These are phyloP conservation scores for Prionace glauca DNA, from an alignment of 2,797 vertebrate species.

Conservation along the genomic window DNA sequence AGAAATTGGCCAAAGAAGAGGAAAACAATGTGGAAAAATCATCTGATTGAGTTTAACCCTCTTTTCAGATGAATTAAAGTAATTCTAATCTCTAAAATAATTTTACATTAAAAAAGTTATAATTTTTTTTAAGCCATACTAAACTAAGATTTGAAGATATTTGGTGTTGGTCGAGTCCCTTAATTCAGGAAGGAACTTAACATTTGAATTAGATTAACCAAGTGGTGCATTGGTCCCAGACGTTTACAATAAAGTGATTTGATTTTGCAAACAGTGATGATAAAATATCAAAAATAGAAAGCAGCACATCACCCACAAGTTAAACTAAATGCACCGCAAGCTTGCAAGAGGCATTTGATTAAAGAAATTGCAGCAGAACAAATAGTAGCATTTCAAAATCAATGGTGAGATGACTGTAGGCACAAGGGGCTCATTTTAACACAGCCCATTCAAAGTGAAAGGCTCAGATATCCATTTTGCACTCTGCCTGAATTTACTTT, in stretches of 20 bases:
- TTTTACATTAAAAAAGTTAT: neutral
- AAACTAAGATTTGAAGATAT: neutral
- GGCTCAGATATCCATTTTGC: neutral
- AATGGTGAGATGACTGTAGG: neutral
- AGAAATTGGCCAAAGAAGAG: neutral
- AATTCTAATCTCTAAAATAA: neutral
- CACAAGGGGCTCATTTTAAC: neutral
- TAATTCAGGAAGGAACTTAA: constrained; percentile 8
- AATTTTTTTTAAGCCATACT: neutral
- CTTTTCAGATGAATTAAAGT: neutral
- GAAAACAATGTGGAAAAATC: neutral
- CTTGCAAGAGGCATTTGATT: neutral
- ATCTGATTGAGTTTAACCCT: neutral
- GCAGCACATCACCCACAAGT: neutral
- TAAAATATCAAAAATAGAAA: neutral
- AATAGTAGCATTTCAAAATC: neutral
- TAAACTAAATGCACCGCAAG: neutral
- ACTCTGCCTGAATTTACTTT: neutral
- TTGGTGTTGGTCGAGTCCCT: neutral
- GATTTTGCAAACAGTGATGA: neutral
- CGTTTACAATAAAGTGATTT: neutral
- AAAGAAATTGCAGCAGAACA: neutral
- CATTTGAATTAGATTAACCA: neutral
- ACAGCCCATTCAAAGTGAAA: neutral
- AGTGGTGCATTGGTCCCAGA: neutral